These are phyloP conservation scores for Xanthorhoe spadicearia DNA, from an alignment of 2,888 invertebrate genomes.

Conservation along the genomic window DNA sequence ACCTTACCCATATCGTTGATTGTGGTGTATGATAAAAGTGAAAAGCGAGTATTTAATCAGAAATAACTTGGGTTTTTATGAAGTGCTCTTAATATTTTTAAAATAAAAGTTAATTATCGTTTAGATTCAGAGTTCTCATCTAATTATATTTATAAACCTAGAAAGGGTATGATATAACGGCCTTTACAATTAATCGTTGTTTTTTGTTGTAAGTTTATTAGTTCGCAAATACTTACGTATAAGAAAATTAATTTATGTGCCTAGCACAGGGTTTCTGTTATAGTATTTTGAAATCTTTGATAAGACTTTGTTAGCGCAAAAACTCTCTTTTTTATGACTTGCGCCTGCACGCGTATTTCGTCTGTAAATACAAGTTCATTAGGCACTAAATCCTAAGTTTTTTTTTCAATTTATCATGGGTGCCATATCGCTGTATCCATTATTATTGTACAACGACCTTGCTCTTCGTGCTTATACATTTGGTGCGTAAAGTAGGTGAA, in stretches of 20 bases:
- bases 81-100: too few relatives aligned
- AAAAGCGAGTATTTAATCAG: constrained; percentile 9
- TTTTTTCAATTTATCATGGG: constrained; percentile 29
- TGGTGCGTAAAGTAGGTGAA: constrained; percentile 48
- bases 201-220: too few relatives aligned
- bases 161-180: too few relatives aligned
- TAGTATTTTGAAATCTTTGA: not conserved
- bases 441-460: constrained; percentile 43
- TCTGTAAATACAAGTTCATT: constrained; percentile 49
- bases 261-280: not conserved
- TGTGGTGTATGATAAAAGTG: constrained; percentile 37
- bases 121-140: too few relatives aligned
- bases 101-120: too few relatives aligned
- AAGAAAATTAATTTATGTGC: too few relatives aligned
- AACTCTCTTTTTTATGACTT: constrained; percentile 13
- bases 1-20: constrained; percentile 60
- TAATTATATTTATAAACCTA: too few relatives aligned
- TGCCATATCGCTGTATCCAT: constrained; percentile 12
- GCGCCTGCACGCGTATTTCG: constrained; percentile 34
- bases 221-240: too few relatives aligned
- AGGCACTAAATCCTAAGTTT: constrained; percentile 38
- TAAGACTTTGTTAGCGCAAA: not conserved
- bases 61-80: too few relatives aligned
- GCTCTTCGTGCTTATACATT: constrained; percentile 47
- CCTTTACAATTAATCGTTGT: too few relatives aligned